These are phyloP conservation scores for Blennius ocellaris DNA, from an alignment of 2,113 vertebrate species.

Conservation along the genomic window DNA sequence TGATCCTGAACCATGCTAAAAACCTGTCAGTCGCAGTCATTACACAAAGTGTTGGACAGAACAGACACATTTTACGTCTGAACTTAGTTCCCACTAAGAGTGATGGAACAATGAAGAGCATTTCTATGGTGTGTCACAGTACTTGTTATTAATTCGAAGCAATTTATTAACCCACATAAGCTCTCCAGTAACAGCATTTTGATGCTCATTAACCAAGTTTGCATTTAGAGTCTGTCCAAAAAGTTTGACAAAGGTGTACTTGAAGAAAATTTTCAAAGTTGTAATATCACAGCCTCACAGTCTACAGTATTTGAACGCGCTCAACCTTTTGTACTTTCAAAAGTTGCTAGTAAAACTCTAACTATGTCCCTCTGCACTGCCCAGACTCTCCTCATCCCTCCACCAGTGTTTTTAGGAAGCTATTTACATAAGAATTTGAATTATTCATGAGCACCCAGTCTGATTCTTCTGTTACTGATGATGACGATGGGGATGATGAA, in stretches of 20 bases:
- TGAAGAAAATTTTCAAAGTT: no score
- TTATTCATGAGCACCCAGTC: background rate
- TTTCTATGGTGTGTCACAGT: background rate
- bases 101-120: background rate
- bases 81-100: background rate
- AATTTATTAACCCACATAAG: no score
- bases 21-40: slow-evolving; percentile 11
- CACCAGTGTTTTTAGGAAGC: background rate
- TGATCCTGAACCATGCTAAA: slow-evolving; percentile 10
- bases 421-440: background rate
- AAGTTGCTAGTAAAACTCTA: background rate
- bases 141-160: background rate
- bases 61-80: slow-evolving; percentile 7
- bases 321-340: background rate
- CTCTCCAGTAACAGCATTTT: no score
- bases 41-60: background rate
- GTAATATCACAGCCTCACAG: no score
- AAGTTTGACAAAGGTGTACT: no score
- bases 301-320: no score
- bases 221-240: no score
- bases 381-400: background rate
- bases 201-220: no score
- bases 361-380: background rate
- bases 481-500: no score
- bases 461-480: no score